phyloP scores from a whole-genome alignment of 2,888 invertebrate genomes.

The Phytoseiulus persimilis region DNA sequence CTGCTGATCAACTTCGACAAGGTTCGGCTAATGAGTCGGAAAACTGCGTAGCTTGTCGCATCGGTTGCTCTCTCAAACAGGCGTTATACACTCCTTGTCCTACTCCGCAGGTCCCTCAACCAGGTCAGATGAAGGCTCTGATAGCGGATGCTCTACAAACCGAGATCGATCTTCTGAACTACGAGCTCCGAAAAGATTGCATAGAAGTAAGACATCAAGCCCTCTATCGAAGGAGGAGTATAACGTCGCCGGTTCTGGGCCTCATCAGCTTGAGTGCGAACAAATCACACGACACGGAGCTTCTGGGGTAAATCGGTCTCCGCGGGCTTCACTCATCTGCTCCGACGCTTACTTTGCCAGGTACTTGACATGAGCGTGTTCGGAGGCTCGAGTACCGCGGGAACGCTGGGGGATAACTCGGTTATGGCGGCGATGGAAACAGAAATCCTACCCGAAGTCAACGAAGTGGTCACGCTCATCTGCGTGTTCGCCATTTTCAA shows the following conservation, averaged over 20 bases:
- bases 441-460: constrained; percentile 20
- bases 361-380: constrained; percentile 7
- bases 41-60: too few species aligned
- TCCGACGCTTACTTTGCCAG: neutral
- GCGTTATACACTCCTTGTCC: too few species aligned
- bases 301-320: too few species aligned
- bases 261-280: neutral
- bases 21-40: neutral
- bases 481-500: constrained; percentile 33
- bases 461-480: constrained; percentile 33
- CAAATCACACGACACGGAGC: neutral
- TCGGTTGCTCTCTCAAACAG: too few species aligned
- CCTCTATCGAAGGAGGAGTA: neutral
- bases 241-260: neutral
- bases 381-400: constrained; percentile 10
- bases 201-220: neutral
- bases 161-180: constrained; percentile 31
- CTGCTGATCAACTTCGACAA: constrained; percentile 38
- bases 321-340: too few species aligned
- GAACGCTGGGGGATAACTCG: constrained; percentile 21
- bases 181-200: constrained; percentile 31
- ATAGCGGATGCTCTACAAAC: constrained; percentile 25
- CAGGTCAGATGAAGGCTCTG: constrained; percentile 30
- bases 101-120: neutral
- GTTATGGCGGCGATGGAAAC: constrained; percentile 25